Evolutionary conservation across 2,888 invertebrate genomes (phyloP), one percentile per base, ranked within the genome.

Genomic region (Lagria hirta): DNA sequence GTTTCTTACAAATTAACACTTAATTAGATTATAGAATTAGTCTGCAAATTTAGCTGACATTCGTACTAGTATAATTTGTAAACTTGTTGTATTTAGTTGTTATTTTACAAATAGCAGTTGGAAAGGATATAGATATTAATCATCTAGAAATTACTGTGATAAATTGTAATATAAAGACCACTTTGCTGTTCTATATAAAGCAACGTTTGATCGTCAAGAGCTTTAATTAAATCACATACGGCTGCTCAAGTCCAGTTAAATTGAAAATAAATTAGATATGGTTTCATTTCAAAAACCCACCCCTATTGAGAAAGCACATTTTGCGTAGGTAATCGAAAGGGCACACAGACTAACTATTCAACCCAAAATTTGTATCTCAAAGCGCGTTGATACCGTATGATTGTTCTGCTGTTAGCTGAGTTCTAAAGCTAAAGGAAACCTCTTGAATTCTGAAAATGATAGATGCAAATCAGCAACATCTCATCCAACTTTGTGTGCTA

Each of bases 161-260:
- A n/a, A n/a, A n/a, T n/a, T n/a, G n/a, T n/a, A n/a, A n/a, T n/a
- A n/a, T n/a, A n/a, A n/a, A n/a, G n/a, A n/a, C n/a, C n/a, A n/a
- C n/a, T n/a, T n/a, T n/a, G n/a, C n/a, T n/a, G n/a, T n/a, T n/a
- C n/a, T n/a, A n/a, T n/a, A n/a, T n/a, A 22, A 40, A n/a, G 15
- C 13, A 41, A 17, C 41, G 41, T 41, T 41, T 41, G 41, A 41
- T 41, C 41, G 24, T 33, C 32, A 41, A 20, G 24, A 29, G 35
- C 35, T 35, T 41, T 46, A 41, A 46, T 46, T 41, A 46, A 46
- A 46, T 46, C 41, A 41, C 45, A 45, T 16, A 45, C 45, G 30
- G 35, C 18, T 43, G 35, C 45, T 41, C 45, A 37, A 34, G 30
- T 45, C 41, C 28, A 36, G 40, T 32, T 41, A 35, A 46, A 46